phyloP scores from a whole-genome alignment of 37 sponge, comb jelly and placozoan species.

The Oopsacas minuta region DNA sequence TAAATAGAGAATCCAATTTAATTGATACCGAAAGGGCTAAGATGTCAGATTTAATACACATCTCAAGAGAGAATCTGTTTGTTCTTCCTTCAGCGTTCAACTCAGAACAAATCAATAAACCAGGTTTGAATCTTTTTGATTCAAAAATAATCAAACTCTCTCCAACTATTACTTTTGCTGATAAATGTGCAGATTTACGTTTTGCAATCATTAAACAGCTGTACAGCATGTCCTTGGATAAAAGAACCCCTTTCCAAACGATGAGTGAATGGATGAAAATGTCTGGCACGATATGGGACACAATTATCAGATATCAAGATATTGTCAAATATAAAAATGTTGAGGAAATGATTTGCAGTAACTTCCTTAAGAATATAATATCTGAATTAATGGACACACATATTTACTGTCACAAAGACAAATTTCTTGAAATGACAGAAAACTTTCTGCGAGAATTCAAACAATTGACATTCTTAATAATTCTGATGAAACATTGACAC shows the following conservation, averaged over 20 bases:
- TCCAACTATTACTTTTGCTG: background rate
- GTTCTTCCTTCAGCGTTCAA: constrained; percentile 14
- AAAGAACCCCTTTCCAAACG: background rate
- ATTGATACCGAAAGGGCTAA: background rate
- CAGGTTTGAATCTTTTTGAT: background rate
- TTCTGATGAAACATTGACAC: background rate
- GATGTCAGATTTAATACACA: background rate
- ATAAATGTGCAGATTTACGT: background rate
- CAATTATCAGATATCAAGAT: constrained; percentile 12
- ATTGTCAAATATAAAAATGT: constrained; percentile 5
- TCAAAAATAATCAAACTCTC: background rate
- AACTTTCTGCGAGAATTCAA: background rate
- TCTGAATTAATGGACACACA: background rate
- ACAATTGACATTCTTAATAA: background rate
- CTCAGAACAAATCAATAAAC: background rate
- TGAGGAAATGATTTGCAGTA: background rate
- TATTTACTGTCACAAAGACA: background rate
- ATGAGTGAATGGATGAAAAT: constrained; percentile 13
- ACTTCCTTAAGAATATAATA: background rate
- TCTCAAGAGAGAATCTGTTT: background rate
- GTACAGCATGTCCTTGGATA: background rate
- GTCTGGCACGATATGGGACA: background rate
- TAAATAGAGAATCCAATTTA: background rate
- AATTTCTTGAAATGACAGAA: background rate
- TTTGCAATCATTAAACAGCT: background rate